Evolutionary conservation across 2,888 invertebrate genomes (phyloP).

Genomic region (Apodemia mormo): DNA sequence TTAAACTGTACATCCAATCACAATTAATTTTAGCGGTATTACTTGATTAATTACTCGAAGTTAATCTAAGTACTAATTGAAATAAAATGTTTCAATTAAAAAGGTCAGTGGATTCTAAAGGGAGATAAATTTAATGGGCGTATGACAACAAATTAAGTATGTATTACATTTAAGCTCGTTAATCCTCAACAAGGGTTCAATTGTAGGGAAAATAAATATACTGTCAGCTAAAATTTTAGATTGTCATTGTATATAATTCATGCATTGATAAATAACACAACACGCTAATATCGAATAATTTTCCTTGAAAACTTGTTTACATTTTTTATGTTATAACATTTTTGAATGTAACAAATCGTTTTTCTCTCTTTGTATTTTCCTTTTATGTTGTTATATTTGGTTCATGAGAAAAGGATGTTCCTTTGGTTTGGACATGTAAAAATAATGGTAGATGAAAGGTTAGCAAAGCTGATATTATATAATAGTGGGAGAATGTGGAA

Average conservation of each 20-base stretch:
- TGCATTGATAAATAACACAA: neutral
- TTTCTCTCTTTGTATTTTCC: too few relatives aligned
- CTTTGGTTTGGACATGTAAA: too few relatives aligned
- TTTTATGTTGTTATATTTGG: too few relatives aligned
- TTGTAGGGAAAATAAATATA: slow-evolving; percentile 1
- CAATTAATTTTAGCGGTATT: neutral
- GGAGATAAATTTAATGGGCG: slow-evolving; percentile 8
- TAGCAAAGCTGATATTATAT: too few relatives aligned
- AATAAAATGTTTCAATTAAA: slow-evolving; percentile 13
- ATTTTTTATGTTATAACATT: too few relatives aligned
- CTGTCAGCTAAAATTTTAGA: neutral
- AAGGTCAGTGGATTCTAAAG: neutral
- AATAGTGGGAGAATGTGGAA: too few relatives aligned
- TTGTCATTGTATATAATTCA: neutral
- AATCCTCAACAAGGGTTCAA: slow-evolving; percentile 7
- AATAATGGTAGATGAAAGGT: too few relatives aligned
- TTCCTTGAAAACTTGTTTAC: too few relatives aligned
- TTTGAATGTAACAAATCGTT: too few relatives aligned
- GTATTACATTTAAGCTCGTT: neutral
- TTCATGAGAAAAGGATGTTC: too few relatives aligned
- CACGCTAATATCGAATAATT: too few relatives aligned
- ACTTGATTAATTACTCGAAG: neutral
- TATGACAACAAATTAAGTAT: slow-evolving; percentile 4
- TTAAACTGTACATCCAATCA: neutral
- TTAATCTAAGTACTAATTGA: neutral